phyloP scores from a whole-genome alignment of 2,113 vertebrate genomes.

The Accipiter cooperii region DNA sequence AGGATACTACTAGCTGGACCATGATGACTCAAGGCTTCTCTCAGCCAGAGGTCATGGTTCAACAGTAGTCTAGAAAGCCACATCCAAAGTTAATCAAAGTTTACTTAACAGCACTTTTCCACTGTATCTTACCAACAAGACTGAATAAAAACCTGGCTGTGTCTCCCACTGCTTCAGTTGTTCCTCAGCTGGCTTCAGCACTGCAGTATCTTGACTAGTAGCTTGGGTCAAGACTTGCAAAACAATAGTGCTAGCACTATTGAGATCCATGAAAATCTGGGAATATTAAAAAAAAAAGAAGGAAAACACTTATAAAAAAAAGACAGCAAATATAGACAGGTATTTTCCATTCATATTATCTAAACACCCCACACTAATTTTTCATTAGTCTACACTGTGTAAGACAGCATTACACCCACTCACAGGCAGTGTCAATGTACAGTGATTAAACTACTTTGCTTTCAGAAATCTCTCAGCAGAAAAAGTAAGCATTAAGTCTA shows the following conservation, averaged over 20 bases:
- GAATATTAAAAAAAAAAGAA: not conserved
- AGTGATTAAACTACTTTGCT: not conserved
- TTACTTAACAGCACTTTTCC: not conserved
- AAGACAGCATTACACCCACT: not conserved
- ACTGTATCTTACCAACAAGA: slow-evolving; percentile 85
- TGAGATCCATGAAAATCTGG: slow-evolving; percentile 87
- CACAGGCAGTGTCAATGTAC: not conserved
- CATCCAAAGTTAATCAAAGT: not conserved
- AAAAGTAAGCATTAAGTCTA: not conserved
- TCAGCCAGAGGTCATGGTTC: not conserved
- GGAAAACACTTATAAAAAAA: not conserved
- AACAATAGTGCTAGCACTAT: slow-evolving; percentile 90
- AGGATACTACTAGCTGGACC: not conserved
- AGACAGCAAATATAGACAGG: not conserved
- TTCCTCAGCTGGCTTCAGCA: slow-evolving; percentile 94
- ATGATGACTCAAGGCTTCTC: not conserved
- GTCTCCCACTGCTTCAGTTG: slow-evolving; percentile 96
- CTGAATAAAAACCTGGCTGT: slow-evolving; percentile 95
- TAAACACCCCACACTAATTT: not conserved
- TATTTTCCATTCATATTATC: not conserved
- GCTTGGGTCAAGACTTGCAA: slow-evolving; percentile 94
- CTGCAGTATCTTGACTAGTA: slow-evolving; percentile 92
- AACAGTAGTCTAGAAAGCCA: not conserved
- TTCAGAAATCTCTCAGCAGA: not conserved
- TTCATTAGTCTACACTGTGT: not conserved